A percentile compares a stretch with the other conserved stretches of the same genome.
phyloP scores from a whole-genome alignment of 2,888 invertebrate genomes.

The Blastobasis adustella region DNA sequence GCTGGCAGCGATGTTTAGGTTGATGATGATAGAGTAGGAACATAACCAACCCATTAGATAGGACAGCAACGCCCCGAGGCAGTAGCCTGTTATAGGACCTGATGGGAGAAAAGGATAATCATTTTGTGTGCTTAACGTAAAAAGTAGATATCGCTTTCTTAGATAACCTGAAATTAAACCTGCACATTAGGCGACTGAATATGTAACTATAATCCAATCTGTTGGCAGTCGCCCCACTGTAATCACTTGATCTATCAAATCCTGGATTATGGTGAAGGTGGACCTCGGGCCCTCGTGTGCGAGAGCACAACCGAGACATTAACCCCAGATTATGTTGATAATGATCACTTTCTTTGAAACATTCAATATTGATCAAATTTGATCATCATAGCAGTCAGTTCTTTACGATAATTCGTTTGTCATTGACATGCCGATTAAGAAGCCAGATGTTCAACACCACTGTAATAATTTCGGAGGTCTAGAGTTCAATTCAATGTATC shows the following conservation, averaged over 20 bases:
- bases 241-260: neutral
- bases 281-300: no score
- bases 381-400: no score
- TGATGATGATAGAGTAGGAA: constrained; percentile 38
- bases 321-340: no score
- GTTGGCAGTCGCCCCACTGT: neutral
- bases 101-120: constrained; percentile 2
- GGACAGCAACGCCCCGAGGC: constrained; percentile 38
- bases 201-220: neutral
- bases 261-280: neutral
- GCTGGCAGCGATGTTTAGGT: constrained; percentile 39
- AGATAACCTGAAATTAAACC: neutral
- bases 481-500: no score
- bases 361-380: no score
- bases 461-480: no score
- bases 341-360: no score
- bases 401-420: no score
- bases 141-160: neutral
- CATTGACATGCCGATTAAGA: no score
- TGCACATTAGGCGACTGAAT: neutral
- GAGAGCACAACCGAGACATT: no score
- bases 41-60: constrained; percentile 52
- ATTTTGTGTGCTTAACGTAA: neutral
- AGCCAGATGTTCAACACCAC: no score
- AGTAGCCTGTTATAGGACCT: constrained; percentile 33